Conservation (phyloP, 2,113 vertebrate species). For the Menidia beryllina region DNA sequence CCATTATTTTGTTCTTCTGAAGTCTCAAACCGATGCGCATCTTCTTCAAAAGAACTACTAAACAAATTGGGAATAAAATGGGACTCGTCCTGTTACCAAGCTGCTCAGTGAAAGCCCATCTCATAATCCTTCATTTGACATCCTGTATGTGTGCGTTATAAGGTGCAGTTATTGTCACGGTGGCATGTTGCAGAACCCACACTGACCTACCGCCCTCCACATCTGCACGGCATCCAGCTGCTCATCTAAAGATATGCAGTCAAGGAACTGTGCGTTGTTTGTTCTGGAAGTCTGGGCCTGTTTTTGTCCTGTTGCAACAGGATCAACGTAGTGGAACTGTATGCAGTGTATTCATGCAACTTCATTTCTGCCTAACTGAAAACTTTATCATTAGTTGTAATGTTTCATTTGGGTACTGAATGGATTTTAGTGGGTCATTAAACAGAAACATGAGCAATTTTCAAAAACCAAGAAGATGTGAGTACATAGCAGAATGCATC, state of each 20-base stretch:
- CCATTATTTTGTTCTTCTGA: not conserved
- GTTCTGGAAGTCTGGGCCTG: no score
- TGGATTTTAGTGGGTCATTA: not conserved
- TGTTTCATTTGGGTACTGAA: not conserved
- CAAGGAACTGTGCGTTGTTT: slow-evolving; percentile 7
- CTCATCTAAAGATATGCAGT: slow-evolving; percentile 22
- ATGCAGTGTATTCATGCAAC: slow-evolving; percentile 8
- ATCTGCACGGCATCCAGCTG: slow-evolving; percentile 11
- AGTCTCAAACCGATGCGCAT: not conserved
- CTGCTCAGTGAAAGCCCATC: not conserved
- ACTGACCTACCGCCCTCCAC: slow-evolving; percentile 29
- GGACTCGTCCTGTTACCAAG: no score
- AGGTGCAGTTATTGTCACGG: no score
- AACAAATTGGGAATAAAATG: no score
- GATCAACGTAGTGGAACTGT: slow-evolving; percentile 2
- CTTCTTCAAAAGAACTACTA: no score
- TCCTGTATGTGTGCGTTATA: not conserved
- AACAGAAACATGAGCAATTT: not conserved
- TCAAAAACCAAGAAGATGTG: not conserved
- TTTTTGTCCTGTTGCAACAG: not conserved
- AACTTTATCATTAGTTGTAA: not conserved
- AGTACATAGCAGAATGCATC: slow-evolving; percentile 17
- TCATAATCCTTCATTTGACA: not conserved
- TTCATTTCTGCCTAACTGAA: not conserved
- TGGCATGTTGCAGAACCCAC: slow-evolving; percentile 1